Evolutionary conservation across 2,113 vertebrate species (phyloP).

Genomic region (Salvelinus sp.): DNA sequence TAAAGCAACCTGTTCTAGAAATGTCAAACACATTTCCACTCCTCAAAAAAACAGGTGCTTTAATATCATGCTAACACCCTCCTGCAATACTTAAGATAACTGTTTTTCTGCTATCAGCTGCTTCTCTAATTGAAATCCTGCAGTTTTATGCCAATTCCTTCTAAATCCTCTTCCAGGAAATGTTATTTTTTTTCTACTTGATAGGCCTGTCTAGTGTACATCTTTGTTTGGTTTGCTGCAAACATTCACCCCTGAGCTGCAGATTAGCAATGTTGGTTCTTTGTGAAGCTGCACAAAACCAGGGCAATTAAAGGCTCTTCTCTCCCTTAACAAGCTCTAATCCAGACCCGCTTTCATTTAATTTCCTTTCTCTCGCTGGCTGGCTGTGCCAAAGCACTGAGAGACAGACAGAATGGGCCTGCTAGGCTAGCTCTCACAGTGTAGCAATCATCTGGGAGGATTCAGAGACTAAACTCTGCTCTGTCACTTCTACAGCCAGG

Average conservation of each 20-base stretch:
- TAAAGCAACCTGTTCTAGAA: too few species aligned
- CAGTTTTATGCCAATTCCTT: constrained; percentile 39
- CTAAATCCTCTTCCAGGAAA: constrained; percentile 36
- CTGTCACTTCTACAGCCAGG: constrained; percentile 45
- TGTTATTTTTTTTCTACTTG: constrained; percentile 27
- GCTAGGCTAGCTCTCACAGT: constrained; percentile 39
- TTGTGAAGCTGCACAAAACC: constrained; percentile 71
- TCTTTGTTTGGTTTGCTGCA: constrained; percentile 58
- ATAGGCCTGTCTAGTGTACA: constrained; percentile 15
- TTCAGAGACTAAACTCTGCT: constrained; percentile 36
- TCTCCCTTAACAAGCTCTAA: constrained; percentile 73
- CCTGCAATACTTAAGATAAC: background rate
- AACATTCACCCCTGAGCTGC: constrained; percentile 72
- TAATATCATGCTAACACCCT: background rate
- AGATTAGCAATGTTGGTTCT: constrained; percentile 71
- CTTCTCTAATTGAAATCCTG: constrained; percentile 35
- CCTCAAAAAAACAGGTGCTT: background rate
- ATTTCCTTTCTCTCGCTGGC: constrained; percentile 64
- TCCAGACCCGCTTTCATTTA: constrained; percentile 77
- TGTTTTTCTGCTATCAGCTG: constrained; percentile 18
- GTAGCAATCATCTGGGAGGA: constrained; percentile 48
- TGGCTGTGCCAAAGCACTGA: constrained; percentile 57
- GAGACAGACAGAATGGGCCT: constrained; percentile 42
- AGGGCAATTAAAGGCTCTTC: constrained; percentile 72
- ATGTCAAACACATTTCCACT: background rate